Evolutionary conservation across 1,140 invertebrate genomes (phyloP).

Genomic region (Papilio aristodemus): DNA sequence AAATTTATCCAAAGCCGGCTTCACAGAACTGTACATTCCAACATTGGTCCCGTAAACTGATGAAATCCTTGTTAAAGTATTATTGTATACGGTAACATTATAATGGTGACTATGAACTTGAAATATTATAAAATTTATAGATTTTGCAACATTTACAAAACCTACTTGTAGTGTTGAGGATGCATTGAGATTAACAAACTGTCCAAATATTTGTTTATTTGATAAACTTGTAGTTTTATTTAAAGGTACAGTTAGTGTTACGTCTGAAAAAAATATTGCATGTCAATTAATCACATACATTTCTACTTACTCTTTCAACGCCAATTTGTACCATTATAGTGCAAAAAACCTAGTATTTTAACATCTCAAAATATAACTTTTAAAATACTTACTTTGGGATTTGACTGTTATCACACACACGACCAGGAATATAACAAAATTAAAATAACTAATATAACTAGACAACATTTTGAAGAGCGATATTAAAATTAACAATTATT

Average conservation of each 20-base stretch:
- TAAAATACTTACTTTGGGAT: constrained; percentile 46
- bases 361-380: not conserved
- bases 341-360: not conserved
- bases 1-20: constrained; percentile 51
- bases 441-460: constrained; percentile 31
- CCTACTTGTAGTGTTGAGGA: constrained; percentile 66
- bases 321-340: not conserved
- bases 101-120: constrained; percentile 84
- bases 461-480: constrained; percentile 31
- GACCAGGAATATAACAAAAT: constrained; percentile 30
- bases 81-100: constrained; percentile 83
- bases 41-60: constrained; percentile 83
- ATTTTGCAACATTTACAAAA: constrained; percentile 75
- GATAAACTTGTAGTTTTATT: constrained; percentile 53
- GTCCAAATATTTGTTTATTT: constrained; percentile 62
- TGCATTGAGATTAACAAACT: constrained; percentile 50
- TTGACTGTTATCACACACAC: constrained; percentile 30
- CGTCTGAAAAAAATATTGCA: constrained; percentile 70
- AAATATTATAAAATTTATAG: constrained; percentile 82
- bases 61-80: constrained; percentile 51
- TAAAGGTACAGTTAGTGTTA: constrained; percentile 55
- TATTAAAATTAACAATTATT: not conserved
- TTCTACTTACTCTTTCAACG: not conserved
- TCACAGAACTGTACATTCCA: constrained; percentile 79
- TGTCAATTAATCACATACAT: too few relatives aligned